phyloP scores from a whole-genome alignment of 1,140 invertebrate genomes.

The Hetaerina americana region DNA sequence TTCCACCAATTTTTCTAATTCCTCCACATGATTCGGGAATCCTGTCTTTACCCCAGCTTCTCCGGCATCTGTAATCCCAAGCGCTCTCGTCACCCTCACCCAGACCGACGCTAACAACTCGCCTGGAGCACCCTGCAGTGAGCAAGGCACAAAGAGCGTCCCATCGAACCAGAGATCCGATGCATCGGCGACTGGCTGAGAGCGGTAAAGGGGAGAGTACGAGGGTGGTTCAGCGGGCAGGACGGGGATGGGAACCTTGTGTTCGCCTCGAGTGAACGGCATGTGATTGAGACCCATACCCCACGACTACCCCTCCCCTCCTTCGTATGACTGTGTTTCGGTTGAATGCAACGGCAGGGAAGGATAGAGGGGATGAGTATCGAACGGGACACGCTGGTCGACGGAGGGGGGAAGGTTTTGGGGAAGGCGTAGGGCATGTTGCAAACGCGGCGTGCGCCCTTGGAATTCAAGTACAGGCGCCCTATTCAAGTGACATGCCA shows the following conservation, averaged over 20 bases:
- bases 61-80: too few species aligned
- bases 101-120: too few species aligned
- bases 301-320: too few species aligned
- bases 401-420: too few species aligned
- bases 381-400: too few species aligned
- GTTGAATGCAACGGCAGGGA: neutral
- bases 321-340: neutral
- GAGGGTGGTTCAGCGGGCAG: neutral
- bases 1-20: too few species aligned
- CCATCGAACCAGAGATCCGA: neutral
- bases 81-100: too few species aligned
- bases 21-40: too few species aligned
- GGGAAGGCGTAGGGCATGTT: too few species aligned
- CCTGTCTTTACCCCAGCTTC: too few species aligned
- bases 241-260: neutral
- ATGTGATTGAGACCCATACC: neutral
- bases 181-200: neutral
- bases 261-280: neutral
- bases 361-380: neutral
- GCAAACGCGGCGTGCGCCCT: neutral
- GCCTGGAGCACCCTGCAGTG: neutral
- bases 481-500: neutral
- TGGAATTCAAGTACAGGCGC: neutral
- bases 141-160: neutral
- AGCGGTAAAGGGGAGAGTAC: neutral